Evolutionary conservation across 2,113 vertebrate species (phyloP).

Genomic region (Lethenteron reissneri): DNA sequence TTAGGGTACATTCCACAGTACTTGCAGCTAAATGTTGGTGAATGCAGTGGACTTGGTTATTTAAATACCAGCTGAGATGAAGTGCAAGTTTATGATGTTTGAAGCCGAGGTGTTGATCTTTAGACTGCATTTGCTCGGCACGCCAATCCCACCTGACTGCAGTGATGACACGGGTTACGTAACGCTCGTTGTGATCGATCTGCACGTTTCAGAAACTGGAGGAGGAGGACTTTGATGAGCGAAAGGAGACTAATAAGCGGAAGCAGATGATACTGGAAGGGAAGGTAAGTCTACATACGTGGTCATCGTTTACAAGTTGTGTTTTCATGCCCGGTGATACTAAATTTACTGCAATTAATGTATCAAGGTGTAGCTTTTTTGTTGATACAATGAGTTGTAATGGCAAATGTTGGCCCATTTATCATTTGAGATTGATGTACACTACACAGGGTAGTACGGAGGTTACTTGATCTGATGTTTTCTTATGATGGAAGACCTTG

Average conservation of each 20-base stretch:
- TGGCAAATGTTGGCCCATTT: too few species aligned
- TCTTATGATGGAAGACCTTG: too few species aligned
- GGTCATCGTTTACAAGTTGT: neutral
- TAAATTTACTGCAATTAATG: neutral
- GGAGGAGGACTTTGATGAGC: slow-evolving; percentile 62
- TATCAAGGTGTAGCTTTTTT: neutral
- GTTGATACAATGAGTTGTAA: too few species aligned
- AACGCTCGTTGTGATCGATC: neutral
- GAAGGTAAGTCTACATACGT: slow-evolving; percentile 28
- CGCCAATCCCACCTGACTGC: neutral
- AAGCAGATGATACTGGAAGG: slow-evolving; percentile 82
- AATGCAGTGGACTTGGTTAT: neutral
- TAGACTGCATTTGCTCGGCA: neutral
- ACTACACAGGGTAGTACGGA: too few species aligned
- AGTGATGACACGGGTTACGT: neutral
- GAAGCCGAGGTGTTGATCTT: neutral
- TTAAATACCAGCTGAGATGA: neutral
- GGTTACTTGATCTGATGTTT: too few species aligned
- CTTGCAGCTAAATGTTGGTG: neutral
- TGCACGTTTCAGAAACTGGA: slow-evolving; percentile 45
- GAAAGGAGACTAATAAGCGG: slow-evolving; percentile 76
- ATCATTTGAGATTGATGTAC: too few species aligned
- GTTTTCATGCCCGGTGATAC: accelerated
- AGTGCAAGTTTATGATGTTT: neutral
- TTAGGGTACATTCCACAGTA: too few species aligned